Percentiles rank a stretch among this genome's conserved stretches.
phyloP scores from a whole-genome alignment of 2,888 invertebrate species.

The Dolichomitus sp. region DNA sequence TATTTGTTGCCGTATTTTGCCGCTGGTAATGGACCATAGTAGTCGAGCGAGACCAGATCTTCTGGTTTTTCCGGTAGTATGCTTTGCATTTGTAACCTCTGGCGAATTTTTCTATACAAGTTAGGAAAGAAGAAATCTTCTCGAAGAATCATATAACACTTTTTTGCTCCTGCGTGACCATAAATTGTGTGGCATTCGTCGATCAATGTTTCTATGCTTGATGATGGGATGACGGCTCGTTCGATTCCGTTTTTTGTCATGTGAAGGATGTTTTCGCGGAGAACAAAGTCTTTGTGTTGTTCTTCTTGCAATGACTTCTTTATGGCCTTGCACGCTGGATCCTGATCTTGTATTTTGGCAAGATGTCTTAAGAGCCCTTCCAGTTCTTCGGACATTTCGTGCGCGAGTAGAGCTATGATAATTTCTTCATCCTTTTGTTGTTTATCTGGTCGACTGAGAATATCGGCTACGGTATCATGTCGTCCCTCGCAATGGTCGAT shows the following conservation, averaged over 20 bases:
- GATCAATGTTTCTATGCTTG: no score
- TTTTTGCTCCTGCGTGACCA: no score
- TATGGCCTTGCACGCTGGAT: not conserved
- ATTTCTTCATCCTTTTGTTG: not conserved
- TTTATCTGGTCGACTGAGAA: conserved; percentile 20
- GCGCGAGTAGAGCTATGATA: not conserved
- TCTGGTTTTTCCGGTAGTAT: no score
- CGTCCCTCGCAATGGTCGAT: conserved; percentile 55
- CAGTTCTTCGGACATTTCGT: not conserved
- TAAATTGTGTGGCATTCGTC: no score
- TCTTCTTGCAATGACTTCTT: not conserved
- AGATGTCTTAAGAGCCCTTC: not conserved
- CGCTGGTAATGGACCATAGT: no score
- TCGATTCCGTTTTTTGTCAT: not conserved
- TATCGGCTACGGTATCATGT: conserved; percentile 58
- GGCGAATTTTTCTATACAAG: no score
- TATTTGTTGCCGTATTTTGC: no score
- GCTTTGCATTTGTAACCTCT: no score
- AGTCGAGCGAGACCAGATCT: no score
- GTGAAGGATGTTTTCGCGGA: not conserved
- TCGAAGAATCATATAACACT: no score
- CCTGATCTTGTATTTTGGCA: not conserved
- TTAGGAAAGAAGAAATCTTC: no score
- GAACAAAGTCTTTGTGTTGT: not conserved
- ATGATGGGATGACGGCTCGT: not conserved